Percentiles rank a stretch among this genome's conserved stretches.
Conservation (phyloP, 2,888 invertebrate genomes). For the Diabrotica balteata region DNA sequence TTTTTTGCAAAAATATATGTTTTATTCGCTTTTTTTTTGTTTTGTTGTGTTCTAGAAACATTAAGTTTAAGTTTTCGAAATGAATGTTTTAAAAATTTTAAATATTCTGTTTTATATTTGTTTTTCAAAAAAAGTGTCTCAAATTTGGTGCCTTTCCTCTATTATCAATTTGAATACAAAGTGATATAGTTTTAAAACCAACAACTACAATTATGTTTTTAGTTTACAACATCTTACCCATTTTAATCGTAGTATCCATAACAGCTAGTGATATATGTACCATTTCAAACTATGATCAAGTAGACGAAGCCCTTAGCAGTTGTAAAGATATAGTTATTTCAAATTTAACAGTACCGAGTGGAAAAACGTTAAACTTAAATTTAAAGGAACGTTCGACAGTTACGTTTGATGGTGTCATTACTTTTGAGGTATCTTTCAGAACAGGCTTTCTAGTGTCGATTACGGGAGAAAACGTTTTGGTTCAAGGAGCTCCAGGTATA, state of each 20-base stretch:
- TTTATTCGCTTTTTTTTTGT: too few relatives aligned
- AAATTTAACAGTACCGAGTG: slow-evolving; percentile 16
- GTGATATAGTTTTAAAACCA: too few relatives aligned
- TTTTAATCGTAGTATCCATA: too few relatives aligned
- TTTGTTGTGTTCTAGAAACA: too few relatives aligned
- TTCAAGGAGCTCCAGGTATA: slow-evolving; percentile 22
- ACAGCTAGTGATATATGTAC: slow-evolving; percentile 1
- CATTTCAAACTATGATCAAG: slow-evolving; percentile 6
- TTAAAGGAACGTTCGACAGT: slow-evolving; percentile 14
- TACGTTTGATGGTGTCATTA: slow-evolving; percentile 21
- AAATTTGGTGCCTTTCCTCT: too few relatives aligned
- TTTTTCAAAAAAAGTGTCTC: too few relatives aligned
- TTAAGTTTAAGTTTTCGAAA: too few relatives aligned
- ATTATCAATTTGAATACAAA: too few relatives aligned
- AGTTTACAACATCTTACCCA: neutral
- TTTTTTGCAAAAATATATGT: too few relatives aligned
- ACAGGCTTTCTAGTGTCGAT: slow-evolving; percentile 12
- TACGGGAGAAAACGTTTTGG: slow-evolving; percentile 15
- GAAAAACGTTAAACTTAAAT: slow-evolving; percentile 10
- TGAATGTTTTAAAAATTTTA: too few relatives aligned
- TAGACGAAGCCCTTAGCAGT: neutral
- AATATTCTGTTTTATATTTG: too few relatives aligned
- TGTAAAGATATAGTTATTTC: slow-evolving; percentile 18
- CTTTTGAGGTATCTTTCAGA: slow-evolving; percentile 18
- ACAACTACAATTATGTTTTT: neutral